These are phyloP conservation scores for Cladorhizidae sp. DNA, from an alignment of 37 sponge, comb jelly and placozoan genomes.

Conservation along the genomic window DNA sequence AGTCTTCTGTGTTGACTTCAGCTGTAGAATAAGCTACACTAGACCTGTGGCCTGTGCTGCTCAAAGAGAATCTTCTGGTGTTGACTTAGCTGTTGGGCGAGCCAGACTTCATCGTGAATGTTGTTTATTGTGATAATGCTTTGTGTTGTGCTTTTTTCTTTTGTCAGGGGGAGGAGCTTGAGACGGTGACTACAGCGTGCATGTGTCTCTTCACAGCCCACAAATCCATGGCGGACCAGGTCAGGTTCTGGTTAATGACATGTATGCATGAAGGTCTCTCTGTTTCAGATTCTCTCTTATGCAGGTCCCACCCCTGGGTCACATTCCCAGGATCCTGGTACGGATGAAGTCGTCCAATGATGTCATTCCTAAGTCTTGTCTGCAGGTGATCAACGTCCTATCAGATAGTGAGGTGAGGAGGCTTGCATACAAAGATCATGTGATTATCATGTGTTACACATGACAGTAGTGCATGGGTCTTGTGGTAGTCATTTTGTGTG, in stretches of 20 bases:
- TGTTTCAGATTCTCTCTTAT: not conserved
- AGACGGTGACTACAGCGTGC: constrained; percentile 91
- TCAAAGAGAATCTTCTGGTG: too few species aligned
- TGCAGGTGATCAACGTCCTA: constrained; percentile 73
- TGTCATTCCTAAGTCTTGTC: constrained; percentile 86
- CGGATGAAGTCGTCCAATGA: constrained; percentile 84
- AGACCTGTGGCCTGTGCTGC: too few species aligned
- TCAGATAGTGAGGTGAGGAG: constrained; percentile 72
- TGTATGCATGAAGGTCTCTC: not conserved
- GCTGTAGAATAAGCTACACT: too few species aligned
- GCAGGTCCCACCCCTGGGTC: constrained; percentile 95
- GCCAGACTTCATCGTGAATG: too few species aligned
- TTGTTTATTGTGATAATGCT: too few species aligned
- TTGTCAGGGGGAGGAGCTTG: constrained; percentile 85
- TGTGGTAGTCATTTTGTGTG: not conserved
- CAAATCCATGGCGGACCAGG: constrained; percentile 86
- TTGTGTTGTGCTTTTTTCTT: not conserved
- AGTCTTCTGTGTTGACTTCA: too few species aligned
- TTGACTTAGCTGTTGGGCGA: too few species aligned
- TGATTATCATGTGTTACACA: not conserved
- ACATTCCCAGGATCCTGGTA: constrained; percentile 91
- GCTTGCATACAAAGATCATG: not conserved
- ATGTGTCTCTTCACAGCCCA: constrained; percentile 94
- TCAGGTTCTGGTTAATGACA: not conserved
- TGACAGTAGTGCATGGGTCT: too few species aligned